Base-by-base conservation (phyloP, 2,797 vertebrate species). In the Sitta carolinensis region DNA sequence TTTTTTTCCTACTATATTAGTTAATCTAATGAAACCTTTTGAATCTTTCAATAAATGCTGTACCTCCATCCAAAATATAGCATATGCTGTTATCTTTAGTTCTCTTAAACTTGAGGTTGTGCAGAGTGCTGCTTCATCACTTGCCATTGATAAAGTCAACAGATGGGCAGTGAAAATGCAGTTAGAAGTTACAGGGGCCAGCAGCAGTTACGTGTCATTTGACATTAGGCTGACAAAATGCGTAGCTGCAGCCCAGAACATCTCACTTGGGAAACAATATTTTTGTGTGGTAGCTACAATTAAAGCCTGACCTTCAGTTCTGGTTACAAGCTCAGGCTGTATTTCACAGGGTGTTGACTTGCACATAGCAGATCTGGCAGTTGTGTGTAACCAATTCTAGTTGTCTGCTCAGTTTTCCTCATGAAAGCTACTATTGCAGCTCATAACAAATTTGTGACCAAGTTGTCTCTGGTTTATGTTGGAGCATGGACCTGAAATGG, bases 171-270 rank as follows among this genome's bases (percentile, higher is more conserved):
- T 40, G 62, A 48, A 38, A 64, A 18, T 18, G 27, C 48, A 3
- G 1, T 2, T 26, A 54, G 54, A 72, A 54, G 73, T 59, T 8
- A 2, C 0, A 3, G 2, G 5, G 64, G 17, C 32, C 42, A 45
- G 50, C 47, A 55, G 45, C 30, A 17, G 40, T 74, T 61, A 11
- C 1, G 29, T 26, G 52, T n/a, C 0, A 0, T 26, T 38, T 38
- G 40, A 17, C 5, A 1, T 4, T 2, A 7, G 43, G 55, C 21
- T 63, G 58, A 26, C 29, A 38, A 61, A 50, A 55, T 2, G 11
- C 2, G 1, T 16, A 29, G 50, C 72, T 61, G 79, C 21, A 78
- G 51, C 67, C 63, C 36, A 57, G 63, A 79, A 42, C 20, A 11
- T 40, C 61, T 78, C 5, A 2, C 63, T 63, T 61, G 3, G 22